phyloP scores from a whole-genome alignment of 2,888 invertebrate genomes.

The Phortica okadai region DNA sequence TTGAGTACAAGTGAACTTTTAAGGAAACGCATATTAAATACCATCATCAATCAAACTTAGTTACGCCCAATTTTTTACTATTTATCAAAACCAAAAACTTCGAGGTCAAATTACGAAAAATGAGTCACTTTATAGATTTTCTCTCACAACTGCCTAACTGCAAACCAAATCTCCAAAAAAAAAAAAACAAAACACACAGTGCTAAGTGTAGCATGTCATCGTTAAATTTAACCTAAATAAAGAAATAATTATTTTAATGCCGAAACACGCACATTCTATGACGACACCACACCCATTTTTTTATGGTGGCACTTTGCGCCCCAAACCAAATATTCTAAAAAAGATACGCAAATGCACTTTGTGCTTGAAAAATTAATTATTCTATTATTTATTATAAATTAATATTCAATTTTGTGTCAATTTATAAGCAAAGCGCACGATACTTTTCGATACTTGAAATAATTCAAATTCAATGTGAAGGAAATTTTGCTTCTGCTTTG shows the following conservation, averaged over 20 bases:
- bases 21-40: background rate
- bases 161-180: slow-evolving; percentile 29
- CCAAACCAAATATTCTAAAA: background rate
- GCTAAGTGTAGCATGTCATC: slow-evolving; percentile 64
- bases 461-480: slow-evolving; percentile 32
- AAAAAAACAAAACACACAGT: background rate
- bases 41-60: background rate
- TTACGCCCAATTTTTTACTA: slow-evolving; percentile 9
- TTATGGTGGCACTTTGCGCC: background rate
- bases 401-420: background rate
- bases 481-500: background rate
- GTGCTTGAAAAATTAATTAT: background rate
- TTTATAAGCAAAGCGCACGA: background rate
- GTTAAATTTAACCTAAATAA: slow-evolving; percentile 68
- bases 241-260: slow-evolving; percentile 37
- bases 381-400: background rate
- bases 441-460: background rate
- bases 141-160: slow-evolving; percentile 11
- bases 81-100: background rate
- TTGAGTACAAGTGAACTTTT: no score
- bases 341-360: background rate
- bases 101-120: slow-evolving; percentile 30
- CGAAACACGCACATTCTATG: slow-evolving; percentile 31
- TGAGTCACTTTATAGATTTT: slow-evolving; percentile 67
- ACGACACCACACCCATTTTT: slow-evolving; percentile 61